phyloP scores from a whole-genome alignment of 2,113 vertebrate genomes.

The Poecilia latipinna region DNA sequence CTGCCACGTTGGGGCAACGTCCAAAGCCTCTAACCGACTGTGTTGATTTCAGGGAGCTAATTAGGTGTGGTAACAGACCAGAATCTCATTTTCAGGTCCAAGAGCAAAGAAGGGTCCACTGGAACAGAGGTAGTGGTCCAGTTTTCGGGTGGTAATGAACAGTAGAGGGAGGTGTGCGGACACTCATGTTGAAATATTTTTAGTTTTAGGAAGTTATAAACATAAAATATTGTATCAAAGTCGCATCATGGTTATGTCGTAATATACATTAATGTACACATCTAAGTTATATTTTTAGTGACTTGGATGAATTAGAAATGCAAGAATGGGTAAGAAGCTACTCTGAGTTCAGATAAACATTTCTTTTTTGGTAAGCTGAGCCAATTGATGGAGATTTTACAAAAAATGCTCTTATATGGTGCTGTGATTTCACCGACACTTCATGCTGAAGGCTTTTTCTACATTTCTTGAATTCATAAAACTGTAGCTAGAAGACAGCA shows the following conservation, averaged over 20 bases:
- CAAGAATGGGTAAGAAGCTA: neutral
- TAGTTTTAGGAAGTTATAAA: neutral
- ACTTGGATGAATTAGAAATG: neutral
- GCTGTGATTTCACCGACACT: neutral
- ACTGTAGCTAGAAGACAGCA: neutral
- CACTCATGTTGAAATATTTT: neutral
- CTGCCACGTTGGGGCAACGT: neutral
- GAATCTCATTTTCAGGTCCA: neutral
- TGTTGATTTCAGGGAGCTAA: neutral
- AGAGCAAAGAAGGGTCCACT: neutral
- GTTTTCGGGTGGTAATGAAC: neutral
- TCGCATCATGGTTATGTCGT: neutral
- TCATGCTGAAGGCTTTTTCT: neutral
- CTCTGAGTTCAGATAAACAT: neutral
- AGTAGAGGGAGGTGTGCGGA: neutral
- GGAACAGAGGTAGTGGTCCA: neutral
- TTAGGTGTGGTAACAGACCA: neutral
- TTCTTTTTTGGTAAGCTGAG: neutral
- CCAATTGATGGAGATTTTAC: neutral
- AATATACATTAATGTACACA: neutral
- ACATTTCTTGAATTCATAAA: neutral
- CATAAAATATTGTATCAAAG: no score
- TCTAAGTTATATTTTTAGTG: neutral
- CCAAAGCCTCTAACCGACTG: neutral
- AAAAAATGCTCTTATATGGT: neutral